Percentiles rank a stretch among this genome's conserved stretches.
Conservation (phyloP, 2,888 invertebrate genomes). For the Monopis laevigella region DNA sequence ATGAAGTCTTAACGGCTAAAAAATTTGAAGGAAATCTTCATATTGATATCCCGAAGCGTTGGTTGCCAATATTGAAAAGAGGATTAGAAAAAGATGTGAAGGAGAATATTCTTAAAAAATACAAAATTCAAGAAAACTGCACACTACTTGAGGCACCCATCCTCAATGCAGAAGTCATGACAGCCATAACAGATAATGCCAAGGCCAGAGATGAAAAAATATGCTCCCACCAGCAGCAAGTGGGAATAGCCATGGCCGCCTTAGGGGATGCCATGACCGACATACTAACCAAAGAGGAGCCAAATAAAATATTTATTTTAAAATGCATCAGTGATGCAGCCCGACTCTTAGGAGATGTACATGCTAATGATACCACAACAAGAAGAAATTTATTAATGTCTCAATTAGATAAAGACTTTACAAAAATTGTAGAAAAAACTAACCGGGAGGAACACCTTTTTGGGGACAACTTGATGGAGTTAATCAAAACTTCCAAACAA, state of each 20-base stretch:
- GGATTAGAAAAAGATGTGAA: too few species aligned
- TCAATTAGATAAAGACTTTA: not conserved
- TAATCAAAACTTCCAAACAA: not conserved
- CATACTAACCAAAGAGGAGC: too few species aligned
- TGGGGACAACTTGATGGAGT: not conserved
- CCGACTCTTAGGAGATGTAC: not conserved
- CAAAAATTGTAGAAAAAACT: not conserved
- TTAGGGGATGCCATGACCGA: constrained; percentile 7
- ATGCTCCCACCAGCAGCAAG: constrained; percentile 1
- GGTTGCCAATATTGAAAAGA: not conserved
- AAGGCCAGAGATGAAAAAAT: constrained; percentile 1
- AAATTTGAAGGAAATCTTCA: not conserved
- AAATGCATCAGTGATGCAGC: too few species aligned
- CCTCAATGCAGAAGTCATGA: constrained; percentile 1
- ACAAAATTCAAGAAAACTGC: constrained; percentile 5
- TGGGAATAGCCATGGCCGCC: constrained; percentile 3
- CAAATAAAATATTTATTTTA: too few species aligned
- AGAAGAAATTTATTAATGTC: not conserved
- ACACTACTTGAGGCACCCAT: constrained; percentile 8
- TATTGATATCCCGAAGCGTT: not conserved
- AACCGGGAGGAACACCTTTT: not conserved
- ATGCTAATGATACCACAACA: not conserved
- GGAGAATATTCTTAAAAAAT: too few species aligned
- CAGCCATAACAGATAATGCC: constrained; percentile 6
- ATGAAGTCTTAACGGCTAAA: not conserved